Percentiles rank a stretch among this genome's conserved stretches.
phyloP scores from a whole-genome alignment of 2,113 vertebrate species.

The Sitta europaea region DNA sequence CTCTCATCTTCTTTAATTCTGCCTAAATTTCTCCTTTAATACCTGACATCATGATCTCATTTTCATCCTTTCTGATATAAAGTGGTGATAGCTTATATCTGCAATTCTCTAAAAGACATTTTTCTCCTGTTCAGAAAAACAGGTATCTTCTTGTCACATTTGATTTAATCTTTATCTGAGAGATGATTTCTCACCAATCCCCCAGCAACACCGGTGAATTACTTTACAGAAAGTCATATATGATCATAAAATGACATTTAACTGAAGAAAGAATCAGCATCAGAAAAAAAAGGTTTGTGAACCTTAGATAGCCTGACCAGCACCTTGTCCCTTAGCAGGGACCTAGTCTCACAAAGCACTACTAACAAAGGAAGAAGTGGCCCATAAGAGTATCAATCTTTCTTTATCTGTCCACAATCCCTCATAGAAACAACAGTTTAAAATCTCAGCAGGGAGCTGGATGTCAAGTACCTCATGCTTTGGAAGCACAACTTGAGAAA shows the following conservation, averaged over 20 bases:
- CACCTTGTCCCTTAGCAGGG: background rate
- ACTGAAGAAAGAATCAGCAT: background rate
- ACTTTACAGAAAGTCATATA: slow-evolving; percentile 40
- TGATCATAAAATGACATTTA: slow-evolving; percentile 1
- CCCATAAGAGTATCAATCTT: background rate
- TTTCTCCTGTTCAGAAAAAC: slow-evolving; percentile 63
- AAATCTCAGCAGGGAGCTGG: background rate
- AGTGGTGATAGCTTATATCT: slow-evolving; percentile 50
- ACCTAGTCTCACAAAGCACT: background rate
- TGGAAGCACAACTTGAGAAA: background rate
- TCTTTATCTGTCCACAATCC: background rate
- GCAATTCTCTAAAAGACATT: slow-evolving; percentile 28
- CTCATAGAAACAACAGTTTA: background rate
- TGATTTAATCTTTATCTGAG: slow-evolving; percentile 55
- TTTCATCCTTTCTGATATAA: slow-evolving; percentile 70
- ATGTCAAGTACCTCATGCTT: background rate
- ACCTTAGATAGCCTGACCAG: background rate
- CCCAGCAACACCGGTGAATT: background rate
- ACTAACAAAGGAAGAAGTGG: background rate
- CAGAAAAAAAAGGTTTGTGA: background rate
- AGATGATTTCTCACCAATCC: slow-evolving; percentile 37
- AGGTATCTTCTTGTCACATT: slow-evolving; percentile 74
- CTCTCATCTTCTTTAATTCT: slow-evolving; percentile 1
- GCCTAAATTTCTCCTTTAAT: slow-evolving; percentile 45
- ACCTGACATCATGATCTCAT: slow-evolving; percentile 51